Evolutionary conservation across 2,113 vertebrate genomes (phyloP), one percentile per base, ranked within the genome.

Genomic region (Acanthochromis polyacanthus): DNA sequence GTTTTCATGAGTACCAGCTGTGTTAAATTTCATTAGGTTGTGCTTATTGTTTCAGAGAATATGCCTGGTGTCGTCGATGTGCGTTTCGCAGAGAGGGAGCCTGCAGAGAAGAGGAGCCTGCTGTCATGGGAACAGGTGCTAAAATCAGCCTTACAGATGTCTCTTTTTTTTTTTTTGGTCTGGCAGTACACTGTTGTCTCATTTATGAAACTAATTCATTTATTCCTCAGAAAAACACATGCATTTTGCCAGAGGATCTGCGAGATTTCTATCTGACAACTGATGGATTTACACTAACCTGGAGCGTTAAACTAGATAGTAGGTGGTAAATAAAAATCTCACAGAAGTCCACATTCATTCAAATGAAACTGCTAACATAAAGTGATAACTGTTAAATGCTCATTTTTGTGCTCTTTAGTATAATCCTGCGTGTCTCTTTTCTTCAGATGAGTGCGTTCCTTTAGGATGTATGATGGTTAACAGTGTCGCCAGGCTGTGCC

Each of bases 231-330:
- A 99, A 96, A 92, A 97, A 98, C 76, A 93, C 91, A 10, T 99
- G 98, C 28, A 15, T 93, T 65, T 92, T 99, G 74, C 98, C 98
- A 52, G 97, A 98, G 48, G 98, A 99, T 91, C 89, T 99, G 57
- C 95, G 95, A 91, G 97, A 97, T 85, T 99, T 99, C 87, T 99
- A 98, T 80, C 93, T 98, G 67, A 99, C 98, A 86, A 97, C 96
- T 0, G 96, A 99, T 85, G 97, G 98, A 68, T 98, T 98, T 67
- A 96, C 95, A 11, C 95, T 99, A 86, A 96, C 96, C 5, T 99
- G 98, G 98, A 97, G 85, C 53, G 95, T 97, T 53, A 99, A 97
- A 86, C 87, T 96, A 0, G 96, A 98, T 71, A 93, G 98, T 98
- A 89, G 92, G 96, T 91, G 32, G 23, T 30, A 30, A 30, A 5